Evolutionary conservation across 2,113 vertebrate species (phyloP), one percentile per base, ranked within the genome.

Genomic region (Mirounga angustirostris): DNA sequence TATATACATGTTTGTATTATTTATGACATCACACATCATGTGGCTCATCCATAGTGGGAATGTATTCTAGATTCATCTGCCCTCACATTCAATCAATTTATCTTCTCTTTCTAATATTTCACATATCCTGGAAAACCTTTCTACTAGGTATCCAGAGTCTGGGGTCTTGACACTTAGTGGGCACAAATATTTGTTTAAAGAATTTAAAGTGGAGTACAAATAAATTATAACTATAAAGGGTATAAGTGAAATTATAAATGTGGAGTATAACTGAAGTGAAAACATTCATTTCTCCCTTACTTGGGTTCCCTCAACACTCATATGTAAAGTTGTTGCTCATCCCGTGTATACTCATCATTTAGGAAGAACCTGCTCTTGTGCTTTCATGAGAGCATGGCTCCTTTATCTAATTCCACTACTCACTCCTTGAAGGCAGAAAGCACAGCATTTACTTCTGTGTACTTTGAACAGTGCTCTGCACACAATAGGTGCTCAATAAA

Each of bases 41-140:
- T 8, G 16, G 63, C 33, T 12, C 65, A 59, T 22, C 21, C 16
- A 52, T 5, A 28, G 21, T 56, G 22, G 33, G 33, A 71, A 91
- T 30, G 58, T 76, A 61, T 87, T 93, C 59, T 73, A 24, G 26
- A 82, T 71, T 63, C 40, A 56, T 89, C 50, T 69, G 50, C 24
- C 36, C 15, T 14, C 28, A 22, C 4, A 1, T 73, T 84, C 43
- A 63, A 84, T 67, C 30, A 56, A 84, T n/a, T 71, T 63, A 43
- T 24, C 61, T 93, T 61, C 46, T 91, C 82, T 89, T 91, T 63
- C 28, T 56, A 56, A 56, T 81, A 91, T 54, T 82, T 96, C 89
- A 95, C 9, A 14, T 71, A 93, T 56, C n/a, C 30, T 54, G 33
- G 28, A 93, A 94, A 91, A 84, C 28, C 12, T 87, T 94, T 78